Conservation (phyloP, 2,888 invertebrate genomes). For the Pilophorus perplexus region DNA sequence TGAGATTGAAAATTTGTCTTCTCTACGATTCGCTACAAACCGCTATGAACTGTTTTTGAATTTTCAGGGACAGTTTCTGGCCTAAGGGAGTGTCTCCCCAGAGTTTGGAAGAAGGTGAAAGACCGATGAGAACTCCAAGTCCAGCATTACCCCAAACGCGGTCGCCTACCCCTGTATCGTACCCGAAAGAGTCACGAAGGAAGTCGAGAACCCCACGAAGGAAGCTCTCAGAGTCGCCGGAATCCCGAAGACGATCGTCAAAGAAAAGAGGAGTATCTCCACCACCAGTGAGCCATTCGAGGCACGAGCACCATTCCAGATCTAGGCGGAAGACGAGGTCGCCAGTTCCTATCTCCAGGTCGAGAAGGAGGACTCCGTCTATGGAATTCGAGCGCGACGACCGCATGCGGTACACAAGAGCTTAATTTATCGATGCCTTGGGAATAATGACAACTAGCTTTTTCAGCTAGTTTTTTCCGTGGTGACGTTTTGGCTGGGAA, state of each 20-base stretch:
- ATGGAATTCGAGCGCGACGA: slow-evolving; percentile 30
- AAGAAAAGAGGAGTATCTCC: slow-evolving; percentile 7
- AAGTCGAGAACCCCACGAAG: slow-evolving; percentile 16
- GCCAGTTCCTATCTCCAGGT: slow-evolving; percentile 1
- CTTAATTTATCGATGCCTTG: too few relatives aligned
- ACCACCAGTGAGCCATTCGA: not conserved
- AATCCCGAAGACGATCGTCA: slow-evolving; percentile 8
- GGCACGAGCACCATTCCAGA: slow-evolving; percentile 28
- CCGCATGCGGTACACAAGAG: slow-evolving; percentile 28
- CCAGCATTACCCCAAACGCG: slow-evolving; percentile 2
- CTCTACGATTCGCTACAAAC: too few relatives aligned
- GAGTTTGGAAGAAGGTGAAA: slow-evolving; percentile 43
- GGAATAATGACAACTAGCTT: too few relatives aligned
- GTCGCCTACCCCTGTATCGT: slow-evolving; percentile 6
- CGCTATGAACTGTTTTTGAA: too few relatives aligned
- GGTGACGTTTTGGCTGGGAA: too few relatives aligned
- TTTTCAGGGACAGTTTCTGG: slow-evolving; percentile 6
- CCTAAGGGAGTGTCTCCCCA: slow-evolving; percentile 1
- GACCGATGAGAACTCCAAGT: slow-evolving; percentile 41
- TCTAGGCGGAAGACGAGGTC: slow-evolving; percentile 21
- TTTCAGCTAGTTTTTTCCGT: too few relatives aligned
- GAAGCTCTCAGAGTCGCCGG: slow-evolving; percentile 28
- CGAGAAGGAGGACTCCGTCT: slow-evolving; percentile 30
- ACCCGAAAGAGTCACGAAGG: slow-evolving; percentile 3
- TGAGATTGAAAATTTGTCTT: too few relatives aligned